Conservation (phyloP, 2,113 vertebrate genomes). For the Dicrurus megarhynchus region DNA sequence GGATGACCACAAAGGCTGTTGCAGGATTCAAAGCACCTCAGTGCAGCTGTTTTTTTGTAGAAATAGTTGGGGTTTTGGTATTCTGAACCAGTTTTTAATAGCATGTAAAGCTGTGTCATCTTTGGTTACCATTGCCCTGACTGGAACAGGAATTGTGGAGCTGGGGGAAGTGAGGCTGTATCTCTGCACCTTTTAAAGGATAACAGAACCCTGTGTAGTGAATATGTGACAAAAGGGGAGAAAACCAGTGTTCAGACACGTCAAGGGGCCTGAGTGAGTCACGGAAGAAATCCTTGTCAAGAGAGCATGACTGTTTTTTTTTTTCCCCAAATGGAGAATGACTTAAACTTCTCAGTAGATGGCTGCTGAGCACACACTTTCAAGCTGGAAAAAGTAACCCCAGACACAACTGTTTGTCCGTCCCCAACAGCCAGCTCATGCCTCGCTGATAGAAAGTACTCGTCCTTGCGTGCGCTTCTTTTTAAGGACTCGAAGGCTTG, state of each 20-base stretch:
- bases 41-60: background rate
- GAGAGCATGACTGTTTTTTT: background rate
- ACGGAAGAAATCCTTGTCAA: background rate
- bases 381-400: background rate
- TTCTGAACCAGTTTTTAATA: background rate
- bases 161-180: background rate
- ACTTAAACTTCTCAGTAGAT: background rate
- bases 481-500: background rate
- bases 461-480: rapidly evolving
- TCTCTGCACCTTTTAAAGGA: background rate
- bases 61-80: background rate
- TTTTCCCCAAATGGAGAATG: background rate
- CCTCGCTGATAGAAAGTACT: rapidly evolving
- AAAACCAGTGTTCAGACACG: background rate
- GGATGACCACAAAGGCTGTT: background rate
- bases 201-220: rapidly evolving
- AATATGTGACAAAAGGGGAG: background rate
- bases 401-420: background rate
- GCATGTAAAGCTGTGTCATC: rapidly evolving
- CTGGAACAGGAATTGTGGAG: background rate
- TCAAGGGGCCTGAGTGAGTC: background rate
- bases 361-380: background rate
- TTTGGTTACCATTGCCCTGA: background rate
- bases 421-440: background rate
- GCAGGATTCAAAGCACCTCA: background rate